Percentiles rank a stretch among this genome's conserved stretches.
phyloP scores from a whole-genome alignment of 2,113 vertebrate genomes.

The Chaenocephalus aceratus region DNA sequence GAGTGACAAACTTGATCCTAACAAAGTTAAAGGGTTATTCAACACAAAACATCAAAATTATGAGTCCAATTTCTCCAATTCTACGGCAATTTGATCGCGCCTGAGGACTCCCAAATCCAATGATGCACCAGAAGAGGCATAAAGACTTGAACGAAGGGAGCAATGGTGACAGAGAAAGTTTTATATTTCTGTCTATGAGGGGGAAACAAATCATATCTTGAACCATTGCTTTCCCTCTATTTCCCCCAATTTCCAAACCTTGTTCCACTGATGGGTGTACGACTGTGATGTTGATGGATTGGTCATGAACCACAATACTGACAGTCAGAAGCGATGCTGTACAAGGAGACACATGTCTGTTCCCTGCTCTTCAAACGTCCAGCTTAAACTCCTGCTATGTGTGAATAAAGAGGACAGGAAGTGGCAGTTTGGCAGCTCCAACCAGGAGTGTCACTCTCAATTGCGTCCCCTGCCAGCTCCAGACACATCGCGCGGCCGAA shows the following conservation, averaged over 20 bases:
- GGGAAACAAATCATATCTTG: conserved; percentile 22
- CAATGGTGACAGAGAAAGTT: conserved; percentile 52
- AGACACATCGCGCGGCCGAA: conserved; percentile 77
- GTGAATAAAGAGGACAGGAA: conserved; percentile 88
- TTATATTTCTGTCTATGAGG: conserved; percentile 66
- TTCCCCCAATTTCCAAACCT: conserved; percentile 35
- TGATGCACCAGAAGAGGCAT: conserved; percentile 60
- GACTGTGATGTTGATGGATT: conserved; percentile 73
- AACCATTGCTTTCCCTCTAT: conserved; percentile 23
- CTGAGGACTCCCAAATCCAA: conserved; percentile 68
- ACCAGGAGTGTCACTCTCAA: conserved; percentile 87
- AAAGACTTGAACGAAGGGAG: conserved; percentile 50
- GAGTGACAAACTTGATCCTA: conserved; percentile 80
- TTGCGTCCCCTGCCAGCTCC: conserved; percentile 86
- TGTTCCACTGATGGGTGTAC: conserved; percentile 52
- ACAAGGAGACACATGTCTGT: conserved; percentile 87
- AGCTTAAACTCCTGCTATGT: conserved; percentile 82
- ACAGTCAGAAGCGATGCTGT: conserved; percentile 79
- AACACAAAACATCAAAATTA: conserved; percentile 78
- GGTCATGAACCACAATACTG: conserved; percentile 77
- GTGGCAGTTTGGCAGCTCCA: conserved; percentile 88
- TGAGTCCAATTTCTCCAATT: conserved; percentile 84
- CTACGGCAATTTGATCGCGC: conserved; percentile 75
- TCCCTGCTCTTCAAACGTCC: conserved; percentile 83
- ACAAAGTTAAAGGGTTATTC: conserved; percentile 79